Percentiles rank a stretch among this genome's conserved stretches.
These are phyloP conservation scores for Sylvia atricapilla DNA, from an alignment of 2,113 vertebrate species.

Conservation along the genomic window DNA sequence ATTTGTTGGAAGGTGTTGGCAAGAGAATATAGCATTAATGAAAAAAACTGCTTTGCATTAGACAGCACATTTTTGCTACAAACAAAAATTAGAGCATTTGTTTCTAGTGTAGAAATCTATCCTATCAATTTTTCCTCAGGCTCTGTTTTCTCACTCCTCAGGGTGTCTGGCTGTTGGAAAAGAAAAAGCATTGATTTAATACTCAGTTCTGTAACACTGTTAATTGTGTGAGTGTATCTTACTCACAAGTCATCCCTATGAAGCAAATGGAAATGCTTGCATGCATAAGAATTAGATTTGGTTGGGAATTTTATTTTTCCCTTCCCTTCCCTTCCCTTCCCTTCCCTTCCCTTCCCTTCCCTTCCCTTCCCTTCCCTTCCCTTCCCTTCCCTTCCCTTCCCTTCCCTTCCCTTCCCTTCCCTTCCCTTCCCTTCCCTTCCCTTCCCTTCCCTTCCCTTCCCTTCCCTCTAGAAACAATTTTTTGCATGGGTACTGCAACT, in stretches of 20 bases:
- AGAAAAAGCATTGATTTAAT: not conserved
- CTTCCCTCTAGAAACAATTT: not conserved
- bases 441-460: accelerated
- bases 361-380: too few relatives aligned
- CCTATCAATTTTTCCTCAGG: not conserved
- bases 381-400: accelerated
- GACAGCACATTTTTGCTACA: not conserved
- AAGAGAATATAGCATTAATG: not conserved
- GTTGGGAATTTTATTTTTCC: not conserved
- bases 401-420: too few relatives aligned
- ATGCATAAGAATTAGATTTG: not conserved
- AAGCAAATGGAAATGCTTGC: not conserved
- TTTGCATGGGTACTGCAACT: not conserved
- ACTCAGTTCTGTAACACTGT: not conserved
- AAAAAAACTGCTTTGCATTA: not conserved
- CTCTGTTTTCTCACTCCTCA: conserved; percentile 19
- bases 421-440: accelerated
- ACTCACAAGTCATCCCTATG: not conserved
- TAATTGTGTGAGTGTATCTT: conserved; percentile 21
- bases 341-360: accelerated
- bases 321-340: too few relatives aligned
- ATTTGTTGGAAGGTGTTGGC: not conserved
- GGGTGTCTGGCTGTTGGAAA: not conserved
- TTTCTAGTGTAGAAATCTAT: conserved; percentile 15
- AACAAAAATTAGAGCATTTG: conserved; percentile 21